Conservation (phyloP, 1,140 invertebrate genomes). For the Eciton burchellii region DNA sequence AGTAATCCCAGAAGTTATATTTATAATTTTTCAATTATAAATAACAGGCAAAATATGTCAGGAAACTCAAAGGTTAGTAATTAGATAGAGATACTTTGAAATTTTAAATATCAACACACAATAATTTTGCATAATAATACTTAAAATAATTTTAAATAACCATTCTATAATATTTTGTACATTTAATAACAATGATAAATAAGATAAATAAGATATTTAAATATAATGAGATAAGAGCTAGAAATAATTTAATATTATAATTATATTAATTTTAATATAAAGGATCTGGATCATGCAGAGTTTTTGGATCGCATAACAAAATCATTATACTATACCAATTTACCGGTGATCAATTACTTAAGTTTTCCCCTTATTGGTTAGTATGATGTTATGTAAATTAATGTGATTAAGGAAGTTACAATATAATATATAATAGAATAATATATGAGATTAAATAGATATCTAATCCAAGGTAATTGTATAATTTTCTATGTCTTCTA, state of each 20-base stretch:
- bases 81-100: background rate
- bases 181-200: too few relatives aligned
- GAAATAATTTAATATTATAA: constrained; percentile 17
- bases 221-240: background rate
- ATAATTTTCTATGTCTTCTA: background rate
- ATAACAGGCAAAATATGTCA: constrained; percentile 74
- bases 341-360: constrained; percentile 89
- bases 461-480: constrained; percentile 7
- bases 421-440: too few relatives aligned
- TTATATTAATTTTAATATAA: constrained; percentile 77
- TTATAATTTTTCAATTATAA: constrained; percentile 68
- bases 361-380: constrained; percentile 93
- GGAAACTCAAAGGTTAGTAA: constrained; percentile 76
- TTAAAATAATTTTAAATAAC: too few relatives aligned
- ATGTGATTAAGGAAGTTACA: background rate
- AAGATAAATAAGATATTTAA: background rate
- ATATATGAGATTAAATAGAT: background rate
- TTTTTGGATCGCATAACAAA: constrained; percentile 93
- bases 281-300: constrained; percentile 90
- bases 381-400: constrained; percentile 67
- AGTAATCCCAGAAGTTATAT: background rate
- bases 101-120: constrained; percentile 36
- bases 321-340: constrained; percentile 93
- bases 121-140: too few relatives aligned
- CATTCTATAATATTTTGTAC: too few relatives aligned